These are phyloP conservation scores for Aurelia sp. DNA, from an alignment of 30 jellyfish, hydroid and myxozoan genomes.

Conservation along the genomic window DNA sequence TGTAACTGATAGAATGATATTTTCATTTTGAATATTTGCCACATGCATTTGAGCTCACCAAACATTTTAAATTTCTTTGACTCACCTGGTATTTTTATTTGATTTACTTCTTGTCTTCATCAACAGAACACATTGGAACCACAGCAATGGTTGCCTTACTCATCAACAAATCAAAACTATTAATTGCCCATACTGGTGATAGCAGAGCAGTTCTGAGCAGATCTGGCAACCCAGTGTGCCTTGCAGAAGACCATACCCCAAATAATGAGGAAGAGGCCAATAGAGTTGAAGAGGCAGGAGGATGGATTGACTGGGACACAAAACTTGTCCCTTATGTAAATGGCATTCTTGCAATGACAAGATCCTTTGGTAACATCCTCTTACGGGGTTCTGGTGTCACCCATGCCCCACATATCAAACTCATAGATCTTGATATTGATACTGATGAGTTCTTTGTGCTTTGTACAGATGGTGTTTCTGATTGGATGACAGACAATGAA, in stretches of 20 bases:
- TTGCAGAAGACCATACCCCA: conserved; percentile 88
- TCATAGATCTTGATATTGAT: conserved; percentile 27
- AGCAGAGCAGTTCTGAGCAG: conserved; percentile 83
- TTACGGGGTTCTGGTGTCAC: conserved; percentile 66
- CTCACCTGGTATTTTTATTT: no score
- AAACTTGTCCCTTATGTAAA: conserved; percentile 80
- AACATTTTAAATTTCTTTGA: no score
- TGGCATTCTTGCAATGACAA: conserved; percentile 86
- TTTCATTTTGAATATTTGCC: no score
- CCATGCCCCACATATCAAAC: conserved; percentile 62
- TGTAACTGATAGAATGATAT: no score
- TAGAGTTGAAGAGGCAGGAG: conserved; percentile 73
- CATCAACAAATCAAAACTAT: conserved; percentile 34
- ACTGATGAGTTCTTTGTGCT: conserved; percentile 72
- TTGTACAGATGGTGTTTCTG: conserved; percentile 91
- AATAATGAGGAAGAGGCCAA: conserved; percentile 75
- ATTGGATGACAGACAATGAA: conserved; percentile 81
- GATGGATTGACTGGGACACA: conserved; percentile 97
- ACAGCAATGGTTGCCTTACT: conserved; percentile 86
- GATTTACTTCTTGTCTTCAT: no score
- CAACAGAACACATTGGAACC: conserved; percentile 74
- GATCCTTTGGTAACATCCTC: conserved; percentile 88
- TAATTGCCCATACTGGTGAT: conserved; percentile 90
- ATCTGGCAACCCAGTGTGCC: conserved; percentile 75
- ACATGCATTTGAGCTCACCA: no score